These are phyloP conservation scores for Protaetia brevitarsis DNA, from an alignment of 1,140 invertebrate species.

Conservation along the genomic window DNA sequence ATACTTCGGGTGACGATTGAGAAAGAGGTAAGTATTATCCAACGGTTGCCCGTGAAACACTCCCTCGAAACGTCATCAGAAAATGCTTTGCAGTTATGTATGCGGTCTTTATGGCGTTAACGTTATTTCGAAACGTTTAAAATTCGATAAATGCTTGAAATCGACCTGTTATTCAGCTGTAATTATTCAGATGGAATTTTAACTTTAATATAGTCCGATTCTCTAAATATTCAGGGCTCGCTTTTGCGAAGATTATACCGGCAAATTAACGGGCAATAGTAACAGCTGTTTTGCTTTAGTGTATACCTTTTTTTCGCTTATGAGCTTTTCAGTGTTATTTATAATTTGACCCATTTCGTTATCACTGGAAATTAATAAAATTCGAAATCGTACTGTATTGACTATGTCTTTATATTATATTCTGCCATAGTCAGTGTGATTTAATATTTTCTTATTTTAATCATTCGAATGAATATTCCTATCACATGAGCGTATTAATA, in stretches of 20 bases:
- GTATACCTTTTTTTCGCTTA: neutral
- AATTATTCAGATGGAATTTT: neutral
- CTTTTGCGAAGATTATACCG: neutral
- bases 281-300: constrained; percentile 20
- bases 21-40: constrained; percentile 16
- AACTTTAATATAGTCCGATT: neutral
- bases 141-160: neutral
- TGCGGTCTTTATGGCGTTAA: constrained; percentile 1
- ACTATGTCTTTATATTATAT: neutral
- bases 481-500: no score
- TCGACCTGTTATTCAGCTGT: neutral
- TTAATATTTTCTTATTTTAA: neutral
- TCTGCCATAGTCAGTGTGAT: neutral
- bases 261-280: neutral
- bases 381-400: neutral
- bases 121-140: constrained; percentile 8
- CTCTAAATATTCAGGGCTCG: neutral
- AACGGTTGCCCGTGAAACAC: neutral
- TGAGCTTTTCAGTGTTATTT: constrained; percentile 4
- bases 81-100: constrained; percentile 17
- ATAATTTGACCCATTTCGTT: constrained; percentile 19
- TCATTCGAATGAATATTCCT: neutral
- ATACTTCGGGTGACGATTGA: neutral
- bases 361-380: neutral
- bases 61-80: constrained; percentile 21